Percentiles rank a stretch among this genome's conserved stretches.
These are phyloP conservation scores for Cephus pygmeus DNA, from an alignment of 2,888 invertebrate genomes.

Conservation along the genomic window DNA sequence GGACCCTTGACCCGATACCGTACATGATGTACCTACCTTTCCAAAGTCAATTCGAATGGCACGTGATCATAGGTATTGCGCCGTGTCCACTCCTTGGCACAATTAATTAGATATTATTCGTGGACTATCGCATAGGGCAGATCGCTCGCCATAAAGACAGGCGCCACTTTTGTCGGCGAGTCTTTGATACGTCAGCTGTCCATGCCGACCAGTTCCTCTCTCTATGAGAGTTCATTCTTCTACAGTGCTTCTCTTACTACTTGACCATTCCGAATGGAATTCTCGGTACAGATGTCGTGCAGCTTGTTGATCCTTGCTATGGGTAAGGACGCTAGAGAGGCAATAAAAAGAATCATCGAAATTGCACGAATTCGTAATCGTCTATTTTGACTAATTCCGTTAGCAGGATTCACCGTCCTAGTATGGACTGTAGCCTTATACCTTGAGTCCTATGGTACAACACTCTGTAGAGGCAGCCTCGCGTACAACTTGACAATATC, in stretches of 20 bases:
- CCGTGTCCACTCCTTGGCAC: constrained; percentile 20
- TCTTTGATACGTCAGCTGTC: constrained; percentile 60
- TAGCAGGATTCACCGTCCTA: not conserved
- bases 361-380: not conserved
- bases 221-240: not conserved
- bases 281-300: constrained; percentile 16
- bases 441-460: not conserved
- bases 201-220: constrained; percentile 30
- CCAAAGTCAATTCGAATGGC: not conserved
- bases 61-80: not conserved
- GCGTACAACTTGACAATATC: not conserved
- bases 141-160: constrained; percentile 37
- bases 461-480: not conserved
- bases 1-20: not conserved
- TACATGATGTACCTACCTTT: not conserved
- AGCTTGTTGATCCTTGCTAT: not conserved
- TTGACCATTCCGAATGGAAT: constrained; percentile 38
- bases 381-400: not conserved
- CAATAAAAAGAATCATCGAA: not conserved
- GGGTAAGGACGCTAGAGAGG: not conserved
- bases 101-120: constrained; percentile 60
- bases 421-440: not conserved
- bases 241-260: constrained; percentile 27
- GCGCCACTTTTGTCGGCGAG: constrained; percentile 44
- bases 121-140: constrained; percentile 29